Percentiles rank a stretch among this genome's conserved stretches.
Conservation (phyloP, 2,888 invertebrate genomes). For the Philopedon plagiatum region DNA sequence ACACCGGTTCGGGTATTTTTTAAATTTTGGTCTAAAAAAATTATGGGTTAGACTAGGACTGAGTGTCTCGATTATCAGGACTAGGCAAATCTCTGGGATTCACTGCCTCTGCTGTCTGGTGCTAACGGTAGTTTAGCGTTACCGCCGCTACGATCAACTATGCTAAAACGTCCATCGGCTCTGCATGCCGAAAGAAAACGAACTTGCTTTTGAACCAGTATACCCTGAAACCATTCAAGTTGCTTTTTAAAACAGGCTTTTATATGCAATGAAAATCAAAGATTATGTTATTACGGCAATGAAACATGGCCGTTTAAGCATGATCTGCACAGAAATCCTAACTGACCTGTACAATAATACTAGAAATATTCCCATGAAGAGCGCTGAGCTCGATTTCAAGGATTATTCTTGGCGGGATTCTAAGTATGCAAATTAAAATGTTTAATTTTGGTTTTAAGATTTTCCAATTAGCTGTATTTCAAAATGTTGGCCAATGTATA, state of each 20-base stretch:
- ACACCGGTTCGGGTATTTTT: too few relatives aligned
- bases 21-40: too few relatives aligned
- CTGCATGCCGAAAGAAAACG: slow-evolving; percentile 23
- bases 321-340: slow-evolving; percentile 18
- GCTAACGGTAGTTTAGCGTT: slow-evolving; percentile 5
- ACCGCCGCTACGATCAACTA: slow-evolving; percentile 22
- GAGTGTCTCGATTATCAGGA: too few relatives aligned
- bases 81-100: too few relatives aligned
- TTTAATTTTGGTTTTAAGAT: slow-evolving; percentile 15
- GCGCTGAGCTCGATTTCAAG: not conserved
- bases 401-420: not conserved
- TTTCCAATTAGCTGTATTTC: slow-evolving; percentile 5
- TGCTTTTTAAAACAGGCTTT: slow-evolving; percentile 28
- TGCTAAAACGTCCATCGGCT: slow-evolving; percentile 11
- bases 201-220: slow-evolving; percentile 25
- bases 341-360: slow-evolving; percentile 15
- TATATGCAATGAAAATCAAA: slow-evolving; percentile 39
- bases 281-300: slow-evolving; percentile 33
- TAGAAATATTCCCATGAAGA: slow-evolving; percentile 30
- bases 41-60: too few relatives aligned
- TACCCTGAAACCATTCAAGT: slow-evolving; percentile 26
- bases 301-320: slow-evolving; percentile 19
- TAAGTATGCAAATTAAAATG: slow-evolving; percentile 16
- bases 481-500: slow-evolving; percentile 9
- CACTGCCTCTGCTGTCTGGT: too few relatives aligned